Percentiles rank a stretch among this genome's conserved stretches.
Conservation (phyloP, 2,797 vertebrate species). For the Periparus ater region DNA sequence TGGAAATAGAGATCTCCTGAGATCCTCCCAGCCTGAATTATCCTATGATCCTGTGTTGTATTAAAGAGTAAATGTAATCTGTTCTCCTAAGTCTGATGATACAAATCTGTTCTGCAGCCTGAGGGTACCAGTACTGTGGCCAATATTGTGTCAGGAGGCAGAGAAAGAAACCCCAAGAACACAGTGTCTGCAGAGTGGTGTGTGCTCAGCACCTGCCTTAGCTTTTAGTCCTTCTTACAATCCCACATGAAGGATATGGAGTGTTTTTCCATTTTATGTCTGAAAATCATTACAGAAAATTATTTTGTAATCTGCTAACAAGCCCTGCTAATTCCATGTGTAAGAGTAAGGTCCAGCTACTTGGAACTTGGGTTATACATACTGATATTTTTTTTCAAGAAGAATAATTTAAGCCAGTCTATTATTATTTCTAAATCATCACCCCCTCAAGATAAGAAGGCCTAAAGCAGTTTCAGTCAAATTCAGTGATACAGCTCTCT, state of each 20-base stretch:
- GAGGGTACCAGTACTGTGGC: background rate
- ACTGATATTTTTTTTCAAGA: background rate
- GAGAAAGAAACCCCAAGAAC: background rate
- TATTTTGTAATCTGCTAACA: background rate
- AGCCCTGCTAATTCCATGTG: background rate
- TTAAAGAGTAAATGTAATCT: background rate
- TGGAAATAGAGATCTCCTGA: background rate
- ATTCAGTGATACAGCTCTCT: background rate
- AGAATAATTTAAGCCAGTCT: background rate
- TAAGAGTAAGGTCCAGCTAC: background rate
- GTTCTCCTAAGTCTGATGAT: background rate
- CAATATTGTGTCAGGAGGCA: background rate
- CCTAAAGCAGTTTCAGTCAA: background rate
- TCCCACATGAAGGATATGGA: background rate
- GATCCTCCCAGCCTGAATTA: background rate
- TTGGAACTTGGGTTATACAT: background rate
- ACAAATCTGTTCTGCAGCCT: background rate
- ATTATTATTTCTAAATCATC: background rate
- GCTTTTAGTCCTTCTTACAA: background rate
- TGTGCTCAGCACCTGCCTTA: background rate
- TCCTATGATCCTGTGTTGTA: background rate
- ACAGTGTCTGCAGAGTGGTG: background rate
- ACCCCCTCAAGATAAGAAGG: background rate
- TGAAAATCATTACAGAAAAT: background rate
- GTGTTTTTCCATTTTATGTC: background rate